Evolutionary conservation across 1,140 invertebrate species (phyloP).

Genomic region (Drosophila grimshawi): DNA sequence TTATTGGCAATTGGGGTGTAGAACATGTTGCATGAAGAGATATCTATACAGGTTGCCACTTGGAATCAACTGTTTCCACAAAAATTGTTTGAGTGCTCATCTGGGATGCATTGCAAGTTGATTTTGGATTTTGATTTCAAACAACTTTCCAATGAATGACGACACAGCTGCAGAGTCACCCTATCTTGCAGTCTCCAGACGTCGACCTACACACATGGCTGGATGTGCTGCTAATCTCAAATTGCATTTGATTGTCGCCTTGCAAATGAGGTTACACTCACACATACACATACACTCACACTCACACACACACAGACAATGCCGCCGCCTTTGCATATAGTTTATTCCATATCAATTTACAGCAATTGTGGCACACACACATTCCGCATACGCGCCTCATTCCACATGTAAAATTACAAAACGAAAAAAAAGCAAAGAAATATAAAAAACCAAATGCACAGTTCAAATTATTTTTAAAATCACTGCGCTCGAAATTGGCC

Average conservation of each 20-base stretch:
- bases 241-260: slow-evolving; percentile 58
- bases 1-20: no score
- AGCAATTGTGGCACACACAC: slow-evolving; percentile 48
- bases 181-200: background rate
- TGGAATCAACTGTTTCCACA: no score
- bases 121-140: background rate
- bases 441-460: slow-evolving; percentile 28
- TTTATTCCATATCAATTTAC: slow-evolving; percentile 60
- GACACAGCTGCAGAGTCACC: slow-evolving; percentile 5
- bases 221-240: slow-evolving; percentile 56
- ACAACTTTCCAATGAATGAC: slow-evolving; percentile 38
- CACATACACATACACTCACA: no score
- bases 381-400: slow-evolving; percentile 17
- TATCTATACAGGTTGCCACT: no score
- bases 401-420: slow-evolving; percentile 26
- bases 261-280: slow-evolving; percentile 43
- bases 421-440: slow-evolving; percentile 20
- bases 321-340: slow-evolving; percentile 12
- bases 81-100: no score
- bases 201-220: slow-evolving; percentile 21
- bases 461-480: slow-evolving; percentile 65
- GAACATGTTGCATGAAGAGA: no score
- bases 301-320: slow-evolving; percentile 7
- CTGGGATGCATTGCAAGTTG: no score
- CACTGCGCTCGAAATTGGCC: slow-evolving; percentile 47